Evolutionary conservation across 2,888 invertebrate genomes (phyloP).

Genomic region (Invenusta paracnida): DNA sequence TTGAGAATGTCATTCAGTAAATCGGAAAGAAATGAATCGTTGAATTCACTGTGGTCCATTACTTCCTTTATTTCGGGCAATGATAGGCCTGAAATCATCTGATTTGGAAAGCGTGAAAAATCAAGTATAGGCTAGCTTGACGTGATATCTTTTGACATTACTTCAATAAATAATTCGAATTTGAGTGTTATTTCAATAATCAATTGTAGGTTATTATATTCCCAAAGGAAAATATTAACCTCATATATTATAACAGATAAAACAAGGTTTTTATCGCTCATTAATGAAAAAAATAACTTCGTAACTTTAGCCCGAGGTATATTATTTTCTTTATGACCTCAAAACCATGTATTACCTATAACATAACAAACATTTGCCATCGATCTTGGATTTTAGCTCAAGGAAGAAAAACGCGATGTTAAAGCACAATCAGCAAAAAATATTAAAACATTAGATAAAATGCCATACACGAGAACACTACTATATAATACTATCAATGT

Average conservation of each 20-base stretch:
- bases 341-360: background rate
- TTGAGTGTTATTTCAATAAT: slow-evolving; percentile 23
- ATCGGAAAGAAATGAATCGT: background rate
- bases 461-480: too few relatives aligned
- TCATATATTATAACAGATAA: too few relatives aligned
- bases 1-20: slow-evolving; percentile 18
- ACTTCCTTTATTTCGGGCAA: background rate
- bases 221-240: background rate
- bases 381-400: too few relatives aligned
- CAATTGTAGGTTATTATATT: slow-evolving; percentile 8
- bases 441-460: too few relatives aligned
- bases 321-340: background rate
- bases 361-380: background rate
- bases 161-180: slow-evolving; percentile 11
- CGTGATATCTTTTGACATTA: slow-evolving; percentile 16
- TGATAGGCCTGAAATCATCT: background rate
- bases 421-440: too few relatives aligned
- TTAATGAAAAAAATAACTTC: background rate
- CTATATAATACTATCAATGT: too few relatives aligned
- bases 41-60: background rate
- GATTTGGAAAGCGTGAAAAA: slow-evolving; percentile 21
- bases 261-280: background rate
- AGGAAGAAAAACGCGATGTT: too few relatives aligned
- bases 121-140: slow-evolving; percentile 13
- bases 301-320: background rate